Evolutionary conservation across 2,888 invertebrate species (phyloP).

Genomic region (Aporophyla nigra): DNA sequence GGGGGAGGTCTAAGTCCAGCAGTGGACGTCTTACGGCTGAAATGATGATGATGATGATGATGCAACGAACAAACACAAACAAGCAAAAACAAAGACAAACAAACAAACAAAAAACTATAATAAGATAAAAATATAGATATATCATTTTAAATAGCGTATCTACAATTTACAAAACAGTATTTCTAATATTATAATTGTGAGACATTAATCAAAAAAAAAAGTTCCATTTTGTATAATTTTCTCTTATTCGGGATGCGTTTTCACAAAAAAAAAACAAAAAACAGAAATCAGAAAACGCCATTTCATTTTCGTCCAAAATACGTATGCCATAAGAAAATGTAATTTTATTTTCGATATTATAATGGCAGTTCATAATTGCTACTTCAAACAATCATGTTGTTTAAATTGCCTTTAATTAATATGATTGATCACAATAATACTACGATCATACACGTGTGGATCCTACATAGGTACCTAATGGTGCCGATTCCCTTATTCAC

Average conservation of each 20-base stretch:
- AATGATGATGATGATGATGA: too few species aligned
- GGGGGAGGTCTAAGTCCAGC: too few species aligned
- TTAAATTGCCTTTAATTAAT: conserved; percentile 28
- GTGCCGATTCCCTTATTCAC: too few species aligned
- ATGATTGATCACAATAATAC: conserved; percentile 3
- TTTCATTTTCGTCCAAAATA: conserved; percentile 39
- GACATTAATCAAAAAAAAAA: too few species aligned
- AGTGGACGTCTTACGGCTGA: too few species aligned
- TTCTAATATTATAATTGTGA: background rate
- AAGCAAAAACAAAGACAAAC: too few species aligned
- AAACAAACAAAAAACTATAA: background rate
- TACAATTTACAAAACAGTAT: background rate
- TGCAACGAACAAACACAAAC: too few species aligned
- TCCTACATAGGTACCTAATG: background rate
- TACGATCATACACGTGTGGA: conserved; percentile 34
- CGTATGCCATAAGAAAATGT: background rate
- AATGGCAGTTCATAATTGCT: background rate
- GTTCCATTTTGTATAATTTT: background rate
- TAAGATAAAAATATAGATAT: background rate
- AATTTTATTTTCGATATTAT: background rate
- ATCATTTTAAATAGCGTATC: background rate
- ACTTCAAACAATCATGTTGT: background rate
- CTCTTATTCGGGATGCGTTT: background rate
- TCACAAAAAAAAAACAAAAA: too few species aligned
- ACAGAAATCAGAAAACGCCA: too few species aligned